Evolutionary conservation across 2,888 invertebrate species (phyloP), one percentile per base, ranked within the genome.

Genomic region (Cryptocheilus praepositus): DNA sequence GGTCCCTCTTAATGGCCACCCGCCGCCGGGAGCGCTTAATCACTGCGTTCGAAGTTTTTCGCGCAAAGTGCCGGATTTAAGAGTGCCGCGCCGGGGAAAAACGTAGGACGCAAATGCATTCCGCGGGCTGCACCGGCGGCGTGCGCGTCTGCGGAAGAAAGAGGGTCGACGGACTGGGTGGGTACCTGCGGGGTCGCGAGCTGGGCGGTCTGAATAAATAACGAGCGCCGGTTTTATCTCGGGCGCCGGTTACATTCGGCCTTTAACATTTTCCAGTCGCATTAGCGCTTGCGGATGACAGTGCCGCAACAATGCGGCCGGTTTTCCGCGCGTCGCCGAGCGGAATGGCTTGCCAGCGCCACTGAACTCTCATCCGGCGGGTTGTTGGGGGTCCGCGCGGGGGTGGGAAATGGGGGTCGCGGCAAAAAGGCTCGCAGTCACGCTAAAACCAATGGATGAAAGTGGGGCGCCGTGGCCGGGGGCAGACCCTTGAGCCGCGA

Each of bases 271-370:
- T 81, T 82, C 80, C 77, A 80, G 75, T 76, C 71, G 81, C 80
- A 76, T 83, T 83, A 80, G 77, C 76, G 74, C 73, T 69, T 79
- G 82, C 79, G 81, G 82, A 80, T 83, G 84, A 83, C 83, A 83
- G 74, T 71, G 64, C 73, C 69, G 74, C 76, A 80, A 81, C 82
- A 81, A 80, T 81, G 81, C 79, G 79, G 81, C 80, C 76, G 79
- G 81, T 82, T 82, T 82, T 77, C 80, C 71, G 74, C 66, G 77
- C 75, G 68, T 74, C 74, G 75, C 64, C 74, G 72, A 80, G 73
- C 70, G 76, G 77, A 81, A 82, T 76, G 68, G 73, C 71, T 36
- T 69, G 65, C 36, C 58, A 55, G 8, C 54, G 28, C 53, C 64
- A 59, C 36, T 49, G 49, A 18, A 16, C 49, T 18, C 49, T 36